phyloP scores from a whole-genome alignment of 2,797 vertebrate species.

The Helicolenus hilgendorfi region DNA sequence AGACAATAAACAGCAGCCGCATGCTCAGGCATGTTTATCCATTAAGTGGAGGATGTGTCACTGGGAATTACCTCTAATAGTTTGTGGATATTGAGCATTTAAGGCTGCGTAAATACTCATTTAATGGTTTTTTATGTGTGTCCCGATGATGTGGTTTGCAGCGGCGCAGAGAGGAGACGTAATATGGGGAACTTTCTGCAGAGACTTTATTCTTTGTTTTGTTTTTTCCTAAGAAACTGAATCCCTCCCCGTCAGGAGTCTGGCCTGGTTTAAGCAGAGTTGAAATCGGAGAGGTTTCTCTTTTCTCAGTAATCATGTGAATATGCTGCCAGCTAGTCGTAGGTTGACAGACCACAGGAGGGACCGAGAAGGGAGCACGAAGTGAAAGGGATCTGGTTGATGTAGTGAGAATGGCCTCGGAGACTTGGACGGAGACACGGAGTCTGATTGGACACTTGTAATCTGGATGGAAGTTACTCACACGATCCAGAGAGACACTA shows the following conservation, averaged over 20 bases:
- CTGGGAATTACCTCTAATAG: conserved; percentile 9
- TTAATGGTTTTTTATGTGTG: background rate
- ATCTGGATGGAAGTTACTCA: background rate
- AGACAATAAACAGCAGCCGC: conserved; percentile 1
- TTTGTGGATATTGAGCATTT: conserved; percentile 28
- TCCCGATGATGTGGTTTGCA: conserved; percentile 15
- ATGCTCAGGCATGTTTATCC: background rate
- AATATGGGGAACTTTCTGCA: background rate
- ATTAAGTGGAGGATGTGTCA: conserved; percentile 15
- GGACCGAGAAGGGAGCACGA: background rate
- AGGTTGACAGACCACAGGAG: conserved; percentile 12
- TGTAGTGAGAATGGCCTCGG: background rate
- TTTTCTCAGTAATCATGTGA: background rate
- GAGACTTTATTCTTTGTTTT: background rate
- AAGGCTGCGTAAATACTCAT: background rate
- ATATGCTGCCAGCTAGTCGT: conserved; percentile 11
- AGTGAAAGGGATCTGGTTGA: background rate
- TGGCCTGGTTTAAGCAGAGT: conserved; percentile 6
- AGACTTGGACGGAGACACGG: background rate
- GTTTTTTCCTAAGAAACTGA: conserved; percentile 13
- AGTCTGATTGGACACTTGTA: conserved; percentile 19
- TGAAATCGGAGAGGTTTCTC: conserved; percentile 24
- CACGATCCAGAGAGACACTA: background rate
- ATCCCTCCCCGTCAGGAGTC: background rate
- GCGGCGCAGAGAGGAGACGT: background rate